Evolutionary conservation across 2,797 vertebrate species (phyloP).

Genomic region (Anguilla marmorata): DNA sequence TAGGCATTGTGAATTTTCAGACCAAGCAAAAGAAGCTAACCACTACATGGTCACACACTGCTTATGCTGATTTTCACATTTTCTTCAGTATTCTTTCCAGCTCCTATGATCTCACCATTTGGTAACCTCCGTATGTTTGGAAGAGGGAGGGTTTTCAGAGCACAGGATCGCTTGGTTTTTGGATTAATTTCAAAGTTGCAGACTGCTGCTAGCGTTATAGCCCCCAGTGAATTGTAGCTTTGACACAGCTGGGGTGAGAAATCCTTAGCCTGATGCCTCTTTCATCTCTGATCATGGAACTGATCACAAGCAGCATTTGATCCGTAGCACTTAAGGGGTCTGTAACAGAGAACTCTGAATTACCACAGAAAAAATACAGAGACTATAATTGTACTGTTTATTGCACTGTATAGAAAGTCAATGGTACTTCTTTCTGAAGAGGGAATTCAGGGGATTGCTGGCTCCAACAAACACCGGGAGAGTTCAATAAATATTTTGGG

Average conservation of each 20-base stretch:
- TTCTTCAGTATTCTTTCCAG: not conserved
- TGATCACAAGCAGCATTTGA: slow-evolving; percentile 6
- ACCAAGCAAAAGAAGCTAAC: not conserved
- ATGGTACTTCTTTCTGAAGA: not conserved
- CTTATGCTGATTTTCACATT: not conserved
- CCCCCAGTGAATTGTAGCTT: not conserved
- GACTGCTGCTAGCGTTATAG: not conserved
- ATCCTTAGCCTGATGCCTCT: not conserved
- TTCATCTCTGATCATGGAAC: not conserved
- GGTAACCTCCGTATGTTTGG: not conserved
- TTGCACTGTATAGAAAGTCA: not conserved
- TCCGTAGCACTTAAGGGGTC: not conserved
- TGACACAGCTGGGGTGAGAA: not conserved
- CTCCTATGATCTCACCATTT: not conserved
- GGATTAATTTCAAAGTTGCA: no score
- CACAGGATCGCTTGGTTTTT: not conserved
- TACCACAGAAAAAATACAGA: not conserved
- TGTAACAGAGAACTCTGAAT: not conserved
- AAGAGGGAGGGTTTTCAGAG: not conserved
- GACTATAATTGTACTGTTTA: not conserved
- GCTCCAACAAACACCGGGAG: no score
- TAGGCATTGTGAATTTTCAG: not conserved
- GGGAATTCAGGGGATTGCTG: not conserved
- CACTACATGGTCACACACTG: not conserved
- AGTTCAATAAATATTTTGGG: no score